A percentile compares a stretch with the other conserved stretches of the same genome.
Evolutionary conservation across 2,113 vertebrate species (phyloP).

Genomic region (Albula glossodonta): DNA sequence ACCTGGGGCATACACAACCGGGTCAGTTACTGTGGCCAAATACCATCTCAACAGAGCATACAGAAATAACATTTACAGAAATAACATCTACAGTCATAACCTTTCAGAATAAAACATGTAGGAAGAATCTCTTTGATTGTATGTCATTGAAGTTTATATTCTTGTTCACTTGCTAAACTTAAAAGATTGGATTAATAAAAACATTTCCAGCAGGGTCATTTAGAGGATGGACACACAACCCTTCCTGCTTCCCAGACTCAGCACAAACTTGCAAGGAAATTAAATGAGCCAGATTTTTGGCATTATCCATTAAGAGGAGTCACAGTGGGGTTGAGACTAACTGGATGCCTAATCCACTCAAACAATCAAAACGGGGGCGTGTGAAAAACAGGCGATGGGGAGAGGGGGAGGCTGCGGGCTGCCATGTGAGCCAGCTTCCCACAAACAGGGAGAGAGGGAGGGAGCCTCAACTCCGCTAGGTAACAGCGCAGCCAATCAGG

Average conservation of each 20-base stretch:
- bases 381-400: constrained; percentile 11
- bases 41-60: not conserved
- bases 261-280: constrained; percentile 27
- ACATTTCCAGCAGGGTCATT: constrained; percentile 3
- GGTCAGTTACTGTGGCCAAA: constrained; percentile 6
- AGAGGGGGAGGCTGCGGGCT: constrained; percentile 33
- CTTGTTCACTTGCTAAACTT: not conserved
- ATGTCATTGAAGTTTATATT: too few relatives aligned
- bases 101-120: not conserved
- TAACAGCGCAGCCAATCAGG: constrained; percentile 61
- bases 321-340: constrained; percentile 28
- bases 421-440: constrained; percentile 45
- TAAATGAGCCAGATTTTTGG: constrained; percentile 38
- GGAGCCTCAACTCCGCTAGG: constrained; percentile 40
- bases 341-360: constrained; percentile 35
- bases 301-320: constrained; percentile 38
- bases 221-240: not conserved
- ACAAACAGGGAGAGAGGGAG: constrained; percentile 1
- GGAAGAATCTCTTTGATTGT: too few relatives aligned
- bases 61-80: not conserved
- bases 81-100: not conserved
- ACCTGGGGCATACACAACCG: constrained; percentile 67
- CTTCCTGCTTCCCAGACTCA: not conserved
- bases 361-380: constrained; percentile 39
- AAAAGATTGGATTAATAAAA: constrained; percentile 32